These are phyloP conservation scores for Prionailurus viverrinus DNA, from an alignment of 2,113 vertebrate species.

Conservation along the genomic window DNA sequence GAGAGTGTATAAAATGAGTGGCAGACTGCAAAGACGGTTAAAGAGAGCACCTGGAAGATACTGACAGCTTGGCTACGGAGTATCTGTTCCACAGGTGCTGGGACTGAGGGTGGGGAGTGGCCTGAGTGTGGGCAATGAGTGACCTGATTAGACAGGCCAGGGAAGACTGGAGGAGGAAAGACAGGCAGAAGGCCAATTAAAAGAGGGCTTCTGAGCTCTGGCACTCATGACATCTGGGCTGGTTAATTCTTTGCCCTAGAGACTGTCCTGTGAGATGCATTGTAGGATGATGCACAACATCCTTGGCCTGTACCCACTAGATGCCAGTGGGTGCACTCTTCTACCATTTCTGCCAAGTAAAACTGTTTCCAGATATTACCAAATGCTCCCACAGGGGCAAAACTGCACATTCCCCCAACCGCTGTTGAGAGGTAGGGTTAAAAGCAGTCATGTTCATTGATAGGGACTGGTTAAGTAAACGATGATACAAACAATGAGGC, in stretches of 20 bases:
- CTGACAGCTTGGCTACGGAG: not conserved
- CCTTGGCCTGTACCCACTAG: not conserved
- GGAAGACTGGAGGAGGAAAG: not conserved
- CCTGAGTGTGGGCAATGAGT: not conserved
- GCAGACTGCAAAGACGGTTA: not conserved
- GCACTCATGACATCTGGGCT: not conserved
- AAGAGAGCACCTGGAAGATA: not conserved
- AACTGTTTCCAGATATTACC: conserved; percentile 9
- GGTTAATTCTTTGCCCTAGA: not conserved
- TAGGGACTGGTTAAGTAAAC: not conserved
- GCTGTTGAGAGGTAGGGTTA: not conserved
- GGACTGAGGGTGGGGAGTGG: not conserved
- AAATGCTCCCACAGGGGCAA: not conserved
- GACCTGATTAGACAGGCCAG: not conserved
- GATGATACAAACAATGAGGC: not conserved
- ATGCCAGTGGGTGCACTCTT: not conserved
- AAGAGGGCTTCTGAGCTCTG: not conserved
- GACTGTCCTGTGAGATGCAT: not conserved
- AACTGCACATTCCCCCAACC: not conserved
- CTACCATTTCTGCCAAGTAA: not conserved
- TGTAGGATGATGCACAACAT: not conserved
- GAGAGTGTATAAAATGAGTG: not conserved
- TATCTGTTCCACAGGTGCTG: not conserved
- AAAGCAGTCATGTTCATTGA: not conserved
- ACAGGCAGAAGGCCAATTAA: not conserved